phyloP scores from a whole-genome alignment of 2,797 vertebrate genomes.

The Sitta carolinensis region DNA sequence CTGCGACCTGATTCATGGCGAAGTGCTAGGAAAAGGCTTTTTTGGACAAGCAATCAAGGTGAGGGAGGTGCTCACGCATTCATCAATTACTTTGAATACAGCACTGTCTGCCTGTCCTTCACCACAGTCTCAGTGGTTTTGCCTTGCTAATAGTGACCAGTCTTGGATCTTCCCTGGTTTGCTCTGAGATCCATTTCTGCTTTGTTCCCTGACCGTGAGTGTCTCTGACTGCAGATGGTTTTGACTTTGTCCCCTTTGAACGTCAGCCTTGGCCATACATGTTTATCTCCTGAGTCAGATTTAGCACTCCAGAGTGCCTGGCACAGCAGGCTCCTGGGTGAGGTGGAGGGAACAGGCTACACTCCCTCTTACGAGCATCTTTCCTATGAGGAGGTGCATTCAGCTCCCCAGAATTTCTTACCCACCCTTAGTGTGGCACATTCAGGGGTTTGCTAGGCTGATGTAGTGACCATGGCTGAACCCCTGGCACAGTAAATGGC shows the following conservation, averaged over 20 bases:
- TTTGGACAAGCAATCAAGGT: conserved; percentile 96
- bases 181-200: neutral
- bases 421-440: neutral
- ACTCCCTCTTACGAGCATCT: neutral
- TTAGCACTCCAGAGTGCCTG: neutral
- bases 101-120: neutral
- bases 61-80: neutral
- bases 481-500: neutral
- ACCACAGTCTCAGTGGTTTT: neutral
- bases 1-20: conserved; percentile 91
- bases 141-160: neutral
- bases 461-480: neutral
- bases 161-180: neutral
- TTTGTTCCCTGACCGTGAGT: neutral
- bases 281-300: neutral
- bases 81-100: neutral
- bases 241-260: neutral
- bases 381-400: neutral
- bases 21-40: conserved; percentile 93
- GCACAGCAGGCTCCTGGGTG: neutral
- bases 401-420: neutral
- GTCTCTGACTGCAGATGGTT: neutral
- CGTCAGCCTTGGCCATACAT: neutral
- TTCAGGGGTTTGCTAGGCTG: neutral
- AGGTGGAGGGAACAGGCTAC: neutral